A percentile compares a stretch with the other conserved stretches of the same genome.
phyloP scores from a whole-genome alignment of 1,140 invertebrate species.

The Drosophila kanapiae region DNA sequence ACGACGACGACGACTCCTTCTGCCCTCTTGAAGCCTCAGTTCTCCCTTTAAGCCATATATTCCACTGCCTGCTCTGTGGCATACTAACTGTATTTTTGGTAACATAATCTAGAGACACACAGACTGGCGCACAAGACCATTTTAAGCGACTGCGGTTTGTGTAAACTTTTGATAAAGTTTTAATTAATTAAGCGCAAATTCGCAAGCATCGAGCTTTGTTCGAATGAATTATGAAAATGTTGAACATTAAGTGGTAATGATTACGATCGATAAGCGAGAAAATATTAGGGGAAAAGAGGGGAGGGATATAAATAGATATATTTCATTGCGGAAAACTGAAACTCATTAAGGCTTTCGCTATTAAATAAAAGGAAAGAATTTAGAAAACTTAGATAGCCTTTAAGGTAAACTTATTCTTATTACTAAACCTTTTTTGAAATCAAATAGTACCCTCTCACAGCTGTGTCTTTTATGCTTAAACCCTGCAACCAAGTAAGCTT shows the following conservation, averaged over 20 bases:
- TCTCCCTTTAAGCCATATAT: conserved; percentile 37
- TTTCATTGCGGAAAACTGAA: background rate
- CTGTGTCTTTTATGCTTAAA: conserved; percentile 22
- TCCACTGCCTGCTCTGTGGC: conserved; percentile 39
- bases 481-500: conserved; percentile 17
- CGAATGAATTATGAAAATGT: background rate
- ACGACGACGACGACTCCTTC: conserved; percentile 8
- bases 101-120: conserved; percentile 39
- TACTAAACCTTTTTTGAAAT: background rate
- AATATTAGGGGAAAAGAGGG: background rate
- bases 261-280: conserved; percentile 4
- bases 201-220: background rate
- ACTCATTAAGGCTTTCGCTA: background rate
- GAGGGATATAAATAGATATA: background rate
- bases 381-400: background rate
- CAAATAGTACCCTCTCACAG: background rate
- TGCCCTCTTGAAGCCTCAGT: background rate
- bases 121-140: background rate
- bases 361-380: background rate
- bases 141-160: conserved; percentile 19
- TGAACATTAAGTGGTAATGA: background rate
- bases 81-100: conserved; percentile 34
- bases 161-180: conserved; percentile 58
- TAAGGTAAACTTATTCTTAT: no score
- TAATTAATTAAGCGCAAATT: conserved; percentile 67